phyloP scores from a whole-genome alignment of 1,140 invertebrate species.

The Drosophila bifasciata region DNA sequence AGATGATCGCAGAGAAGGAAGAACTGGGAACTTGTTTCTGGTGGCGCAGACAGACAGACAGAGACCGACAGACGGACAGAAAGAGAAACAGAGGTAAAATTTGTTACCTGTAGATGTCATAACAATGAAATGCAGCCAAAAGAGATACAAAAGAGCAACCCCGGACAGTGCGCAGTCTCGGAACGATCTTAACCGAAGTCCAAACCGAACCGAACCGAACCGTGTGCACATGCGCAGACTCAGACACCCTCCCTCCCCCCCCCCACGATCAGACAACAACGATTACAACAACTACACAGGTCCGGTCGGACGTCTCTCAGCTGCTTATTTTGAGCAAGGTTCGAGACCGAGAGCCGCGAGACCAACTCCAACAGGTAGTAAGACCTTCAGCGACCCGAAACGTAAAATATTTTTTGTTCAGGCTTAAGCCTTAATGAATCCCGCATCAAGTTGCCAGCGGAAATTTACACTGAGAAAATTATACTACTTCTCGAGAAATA shows the following conservation, averaged over 20 bases:
- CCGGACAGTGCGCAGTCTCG: no score
- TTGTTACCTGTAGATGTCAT: conserved; percentile 82
- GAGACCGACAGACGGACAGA: conserved; percentile 3
- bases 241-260: conserved; percentile 15
- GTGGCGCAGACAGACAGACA: conserved; percentile 10
- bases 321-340: conserved; percentile 69
- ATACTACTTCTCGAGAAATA: no score
- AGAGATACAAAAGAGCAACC: conserved; percentile 66
- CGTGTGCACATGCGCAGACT: conserved; percentile 63
- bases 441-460: conserved; percentile 73
- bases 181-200: no score
- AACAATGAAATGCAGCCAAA: conserved; percentile 80
- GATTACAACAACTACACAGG: conserved; percentile 24
- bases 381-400: conserved; percentile 69
- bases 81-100: conserved; percentile 47
- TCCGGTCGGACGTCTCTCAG: conserved; percentile 26
- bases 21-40: conserved; percentile 58
- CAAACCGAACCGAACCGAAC: conserved; percentile 1
- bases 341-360: conserved; percentile 21
- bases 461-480: no score
- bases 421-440: conserved; percentile 78
- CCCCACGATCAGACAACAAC: conserved; percentile 25
- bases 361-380: conserved; percentile 63
- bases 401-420: conserved; percentile 68
- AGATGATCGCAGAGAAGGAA: conserved; percentile 22